Base-by-base conservation (phyloP, 37 sponge, comb jelly and placozoan genomes). In the Oscarella lobularis region DNA sequence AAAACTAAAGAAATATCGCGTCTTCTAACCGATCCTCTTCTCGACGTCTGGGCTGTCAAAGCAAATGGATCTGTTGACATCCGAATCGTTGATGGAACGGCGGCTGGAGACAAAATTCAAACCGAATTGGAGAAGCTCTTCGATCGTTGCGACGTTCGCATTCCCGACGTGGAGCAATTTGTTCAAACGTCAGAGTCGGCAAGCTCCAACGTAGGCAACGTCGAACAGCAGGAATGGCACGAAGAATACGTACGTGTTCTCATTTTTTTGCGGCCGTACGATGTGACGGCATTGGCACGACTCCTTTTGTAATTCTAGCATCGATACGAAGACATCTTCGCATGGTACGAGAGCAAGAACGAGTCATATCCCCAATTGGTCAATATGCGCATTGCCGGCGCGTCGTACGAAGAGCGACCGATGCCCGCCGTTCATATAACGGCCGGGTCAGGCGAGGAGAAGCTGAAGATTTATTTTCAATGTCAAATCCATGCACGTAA, bases 401-500 rank as follows among this genome's bases (percentile, higher is more conserved):
- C 75, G 76, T 74, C 90, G 1, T 9, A 29, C 27, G 76, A 86
- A 36, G 76, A 76, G 0, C 65, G 87, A 41, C 77, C 80, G 37
- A 73, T 78, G 67, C 77, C 83, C 35, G 90, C 90, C 32, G 81
- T 90, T 3, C 86, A 83, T 67, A 83, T 90, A 37, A 83, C 79
- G 6, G 35, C 39, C 34, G 36, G 33, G 36, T 60, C 37, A 0
- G 38, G n/a, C 37, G 65, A 77, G n/a, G 41, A 55, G 9, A 66
- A 3, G 39, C n/a, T n/a, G n/a, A n/a, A n/a, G n/a, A 72, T 90
- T 35, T 90, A 84, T 74, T 72, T 90, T 41, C 91, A 90, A 72
- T 90, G 91, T 66, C 82, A 82, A 4, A 83, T 90, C 31, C 91
- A 90, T 81, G 91, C 91, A 67, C 83, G 91, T 86, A 66, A n/a